Percentiles rank a stretch among this genome's conserved stretches.
These are phyloP conservation scores for Cisticola juncidis DNA, from an alignment of 2,113 vertebrate genomes.

Conservation along the genomic window DNA sequence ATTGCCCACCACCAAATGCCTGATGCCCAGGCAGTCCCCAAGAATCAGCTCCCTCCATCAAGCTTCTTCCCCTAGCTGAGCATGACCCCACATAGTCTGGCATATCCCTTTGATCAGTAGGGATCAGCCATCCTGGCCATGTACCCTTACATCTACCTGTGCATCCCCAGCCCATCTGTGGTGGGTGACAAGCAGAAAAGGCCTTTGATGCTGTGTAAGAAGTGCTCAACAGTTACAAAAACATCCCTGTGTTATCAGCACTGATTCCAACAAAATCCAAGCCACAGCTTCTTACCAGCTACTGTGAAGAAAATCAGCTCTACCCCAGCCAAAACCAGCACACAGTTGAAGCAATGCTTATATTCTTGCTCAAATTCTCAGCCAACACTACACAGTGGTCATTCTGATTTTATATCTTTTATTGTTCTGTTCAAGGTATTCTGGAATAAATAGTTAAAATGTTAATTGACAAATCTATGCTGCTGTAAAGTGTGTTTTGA, in stretches of 20 bases:
- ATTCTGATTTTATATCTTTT: background rate
- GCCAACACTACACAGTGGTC: background rate
- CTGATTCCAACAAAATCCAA: background rate
- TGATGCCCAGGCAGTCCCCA: background rate
- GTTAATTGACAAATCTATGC: background rate
- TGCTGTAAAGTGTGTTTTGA: background rate
- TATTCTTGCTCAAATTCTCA: background rate
- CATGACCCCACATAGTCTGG: background rate
- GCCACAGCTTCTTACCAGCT: background rate
- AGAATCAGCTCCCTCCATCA: background rate
- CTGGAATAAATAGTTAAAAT: background rate
- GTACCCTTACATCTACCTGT: background rate
- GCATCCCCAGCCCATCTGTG: background rate
- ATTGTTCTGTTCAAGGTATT: background rate
- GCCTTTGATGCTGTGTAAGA: background rate
- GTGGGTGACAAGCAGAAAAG: background rate
- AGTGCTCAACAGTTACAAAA: background rate
- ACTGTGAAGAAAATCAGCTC: background rate
- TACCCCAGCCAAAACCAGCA: background rate
- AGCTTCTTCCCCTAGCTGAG: background rate
- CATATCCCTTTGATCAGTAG: background rate
- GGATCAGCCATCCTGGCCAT: background rate
- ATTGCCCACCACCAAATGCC: background rate
- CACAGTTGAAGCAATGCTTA: background rate
- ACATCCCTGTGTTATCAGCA: background rate